Evolutionary conservation across 2,113 vertebrate species (phyloP).

Genomic region (Python bivittatus): DNA sequence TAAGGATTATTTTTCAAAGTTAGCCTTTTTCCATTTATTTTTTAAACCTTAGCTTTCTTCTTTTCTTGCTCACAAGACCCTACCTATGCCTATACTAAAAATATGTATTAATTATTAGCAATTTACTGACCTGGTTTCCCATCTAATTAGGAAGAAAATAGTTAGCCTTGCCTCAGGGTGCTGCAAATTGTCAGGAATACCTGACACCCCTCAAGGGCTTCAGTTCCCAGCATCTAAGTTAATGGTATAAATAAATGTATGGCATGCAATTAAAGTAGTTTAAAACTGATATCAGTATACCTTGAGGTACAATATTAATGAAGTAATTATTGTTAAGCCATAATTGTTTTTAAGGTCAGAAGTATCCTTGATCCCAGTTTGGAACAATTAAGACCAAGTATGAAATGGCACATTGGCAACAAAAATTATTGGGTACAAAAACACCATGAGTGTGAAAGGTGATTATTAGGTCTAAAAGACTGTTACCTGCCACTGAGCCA

Average conservation of each 20-base stretch:
- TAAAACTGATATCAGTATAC: not conserved
- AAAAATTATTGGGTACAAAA: not conserved
- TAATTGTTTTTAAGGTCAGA: not conserved
- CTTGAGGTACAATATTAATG: not conserved
- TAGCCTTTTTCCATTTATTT: not conserved
- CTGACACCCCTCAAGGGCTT: too few species aligned
- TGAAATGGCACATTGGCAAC: not conserved
- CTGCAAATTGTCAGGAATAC: not conserved
- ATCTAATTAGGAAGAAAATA: not conserved
- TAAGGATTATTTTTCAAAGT: not conserved
- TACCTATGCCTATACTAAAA: not conserved
- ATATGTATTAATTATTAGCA: not conserved
- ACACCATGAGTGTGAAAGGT: not conserved
- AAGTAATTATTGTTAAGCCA: not conserved
- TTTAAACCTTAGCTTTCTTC: not conserved
- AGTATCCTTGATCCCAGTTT: not conserved
- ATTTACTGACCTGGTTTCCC: not conserved
- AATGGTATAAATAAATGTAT: not conserved
- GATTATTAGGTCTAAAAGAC: not conserved
- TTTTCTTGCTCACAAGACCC: not conserved
- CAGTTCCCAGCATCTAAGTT: not conserved
- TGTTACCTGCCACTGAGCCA: not conserved
- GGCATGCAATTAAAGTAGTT: not conserved
- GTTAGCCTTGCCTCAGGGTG: not conserved
- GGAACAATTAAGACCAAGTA: not conserved